Conservation (phyloP, 2,113 vertebrate species). For the Maccullochella peelii region DNA sequence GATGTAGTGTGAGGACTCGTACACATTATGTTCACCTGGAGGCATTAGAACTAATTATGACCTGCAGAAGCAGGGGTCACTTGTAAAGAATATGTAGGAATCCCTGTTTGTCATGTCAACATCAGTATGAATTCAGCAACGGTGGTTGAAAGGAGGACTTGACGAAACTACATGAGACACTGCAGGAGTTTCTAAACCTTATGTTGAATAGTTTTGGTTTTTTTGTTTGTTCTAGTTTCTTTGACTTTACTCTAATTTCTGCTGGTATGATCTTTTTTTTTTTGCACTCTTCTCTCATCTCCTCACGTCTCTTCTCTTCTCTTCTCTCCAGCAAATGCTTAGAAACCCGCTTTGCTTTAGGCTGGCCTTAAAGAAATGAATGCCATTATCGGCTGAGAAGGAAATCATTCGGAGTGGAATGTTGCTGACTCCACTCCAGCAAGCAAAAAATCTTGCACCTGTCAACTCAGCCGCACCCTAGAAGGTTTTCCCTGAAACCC, state of each 20-base stretch:
- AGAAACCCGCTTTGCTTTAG: slow-evolving; percentile 20
- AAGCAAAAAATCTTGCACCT: slow-evolving; percentile 39
- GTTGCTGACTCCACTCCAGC: slow-evolving; percentile 62
- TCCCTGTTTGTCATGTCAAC: not conserved
- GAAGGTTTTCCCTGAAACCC: slow-evolving; percentile 12
- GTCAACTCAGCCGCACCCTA: slow-evolving; percentile 36
- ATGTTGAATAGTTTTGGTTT: not conserved
- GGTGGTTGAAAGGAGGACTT: not conserved
- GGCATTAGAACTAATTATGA: not conserved
- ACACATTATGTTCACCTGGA: not conserved
- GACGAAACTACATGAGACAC: not conserved
- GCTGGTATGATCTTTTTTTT: slow-evolving; percentile 14
- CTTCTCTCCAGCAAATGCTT: slow-evolving; percentile 22
- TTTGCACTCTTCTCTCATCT: not conserved
- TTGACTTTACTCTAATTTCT: slow-evolving; percentile 36
- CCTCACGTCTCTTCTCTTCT: slow-evolving; percentile 8
- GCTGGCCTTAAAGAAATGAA: slow-evolving; percentile 23
- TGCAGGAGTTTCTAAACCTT: not conserved
- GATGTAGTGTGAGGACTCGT: not conserved
- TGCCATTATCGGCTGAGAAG: slow-evolving; percentile 9
- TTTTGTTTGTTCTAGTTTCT: slow-evolving; percentile 19
- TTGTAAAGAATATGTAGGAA: not conserved
- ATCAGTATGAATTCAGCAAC: not conserved
- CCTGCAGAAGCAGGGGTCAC: slow-evolving; percentile 1
- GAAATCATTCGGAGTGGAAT: slow-evolving; percentile 39